A percentile compares a stretch with the other conserved stretches of the same genome.
These are phyloP conservation scores for Dendrolimus pini DNA, from an alignment of 2,888 invertebrate genomes.

Conservation along the genomic window DNA sequence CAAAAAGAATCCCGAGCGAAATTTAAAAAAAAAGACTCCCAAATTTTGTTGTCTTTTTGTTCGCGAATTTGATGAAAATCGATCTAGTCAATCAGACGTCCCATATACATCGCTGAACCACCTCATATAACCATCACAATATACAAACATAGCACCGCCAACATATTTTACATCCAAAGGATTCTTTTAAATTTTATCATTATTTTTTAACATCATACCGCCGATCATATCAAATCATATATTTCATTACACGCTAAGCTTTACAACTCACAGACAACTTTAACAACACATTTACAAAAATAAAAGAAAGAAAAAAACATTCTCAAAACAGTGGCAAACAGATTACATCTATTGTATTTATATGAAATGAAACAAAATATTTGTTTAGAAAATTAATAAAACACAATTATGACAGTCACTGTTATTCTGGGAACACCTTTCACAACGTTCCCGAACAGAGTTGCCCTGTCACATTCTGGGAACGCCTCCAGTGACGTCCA, in stretches of 20 bases:
- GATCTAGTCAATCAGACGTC: neutral
- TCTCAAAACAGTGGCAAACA: conserved; percentile 15
- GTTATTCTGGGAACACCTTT: no score
- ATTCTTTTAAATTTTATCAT: conserved; percentile 19
- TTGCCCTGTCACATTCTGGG: no score
- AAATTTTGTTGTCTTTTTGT: no score
- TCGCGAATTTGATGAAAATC: neutral
- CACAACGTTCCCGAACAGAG: no score
- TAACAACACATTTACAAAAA: conserved; percentile 31
- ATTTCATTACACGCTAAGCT: conserved; percentile 7
- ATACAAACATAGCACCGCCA: conserved; percentile 42
- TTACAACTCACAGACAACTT: conserved; percentile 15
- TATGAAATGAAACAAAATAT: no score
- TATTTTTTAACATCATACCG: conserved; percentile 18
- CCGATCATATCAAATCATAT: neutral
- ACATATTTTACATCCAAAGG: conserved; percentile 38
- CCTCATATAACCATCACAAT: conserved; percentile 15
- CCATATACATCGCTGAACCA: neutral
- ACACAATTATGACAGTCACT: neutral
- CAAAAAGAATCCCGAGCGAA: no score
- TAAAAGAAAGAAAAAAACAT: conserved; percentile 9
- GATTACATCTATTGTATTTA: neutral
- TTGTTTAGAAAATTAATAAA: neutral
- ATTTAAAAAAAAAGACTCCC: no score
- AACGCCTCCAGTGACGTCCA: no score